phyloP scores from a whole-genome alignment of 2,888 invertebrate genomes.

The Lasioglossum malachurum region DNA sequence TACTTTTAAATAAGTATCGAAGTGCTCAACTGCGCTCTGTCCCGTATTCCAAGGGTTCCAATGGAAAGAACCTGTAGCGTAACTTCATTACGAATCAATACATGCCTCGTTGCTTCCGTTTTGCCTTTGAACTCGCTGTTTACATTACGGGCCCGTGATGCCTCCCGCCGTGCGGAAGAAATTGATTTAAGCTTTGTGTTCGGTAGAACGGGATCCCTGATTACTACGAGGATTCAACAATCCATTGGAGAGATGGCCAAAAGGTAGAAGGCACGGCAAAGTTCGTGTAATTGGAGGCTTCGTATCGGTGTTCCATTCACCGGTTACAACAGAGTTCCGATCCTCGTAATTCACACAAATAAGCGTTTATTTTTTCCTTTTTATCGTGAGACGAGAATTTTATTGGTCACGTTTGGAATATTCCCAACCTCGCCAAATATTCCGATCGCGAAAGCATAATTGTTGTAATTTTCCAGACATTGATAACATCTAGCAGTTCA shows the following conservation, averaged over 20 bases:
- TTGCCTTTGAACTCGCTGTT: background rate
- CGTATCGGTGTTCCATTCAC: background rate
- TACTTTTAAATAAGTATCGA: background rate
- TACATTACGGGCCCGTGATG: background rate
- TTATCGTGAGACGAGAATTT: background rate
- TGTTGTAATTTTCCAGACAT: background rate
- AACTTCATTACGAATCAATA: slow-evolving; percentile 3
- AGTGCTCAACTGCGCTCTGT: background rate
- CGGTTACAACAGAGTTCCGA: background rate
- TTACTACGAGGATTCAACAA: background rate
- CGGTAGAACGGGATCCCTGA: background rate
- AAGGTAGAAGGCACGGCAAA: background rate
- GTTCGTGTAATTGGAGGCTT: background rate
- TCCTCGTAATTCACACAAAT: background rate
- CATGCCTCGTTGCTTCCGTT: background rate
- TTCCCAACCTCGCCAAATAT: background rate
- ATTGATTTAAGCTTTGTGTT: slow-evolving; percentile 7
- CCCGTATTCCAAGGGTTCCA: background rate
- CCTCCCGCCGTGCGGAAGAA: background rate
- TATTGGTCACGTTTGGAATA: background rate
- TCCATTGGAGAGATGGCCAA: background rate
- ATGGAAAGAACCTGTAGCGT: background rate
- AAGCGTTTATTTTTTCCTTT: background rate
- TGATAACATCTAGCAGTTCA: background rate
- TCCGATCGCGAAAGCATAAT: background rate